phyloP scores from a whole-genome alignment of 1,140 invertebrate species.

The Cherax destructor region DNA sequence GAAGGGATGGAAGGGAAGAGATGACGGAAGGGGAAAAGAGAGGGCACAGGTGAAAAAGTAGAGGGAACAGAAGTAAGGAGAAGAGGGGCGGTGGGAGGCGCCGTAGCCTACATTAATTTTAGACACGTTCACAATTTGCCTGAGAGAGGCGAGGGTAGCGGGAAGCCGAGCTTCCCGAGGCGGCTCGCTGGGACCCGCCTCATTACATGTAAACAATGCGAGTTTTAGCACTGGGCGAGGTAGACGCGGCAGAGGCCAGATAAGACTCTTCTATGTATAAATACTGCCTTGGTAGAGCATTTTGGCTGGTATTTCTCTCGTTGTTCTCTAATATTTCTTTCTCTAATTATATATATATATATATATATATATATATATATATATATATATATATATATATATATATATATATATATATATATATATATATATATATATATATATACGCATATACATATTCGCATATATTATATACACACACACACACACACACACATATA shows the following conservation, averaged over 20 bases:
- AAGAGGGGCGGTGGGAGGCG: neutral
- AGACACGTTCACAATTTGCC: constrained; percentile 5
- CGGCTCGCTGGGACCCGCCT: neutral
- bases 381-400: too few relatives aligned
- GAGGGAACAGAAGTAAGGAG: neutral
- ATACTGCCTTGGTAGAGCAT: too few relatives aligned
- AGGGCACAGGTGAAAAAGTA: neutral
- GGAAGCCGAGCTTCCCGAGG: neutral
- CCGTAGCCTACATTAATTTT: neutral
- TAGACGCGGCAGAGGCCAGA: neutral
- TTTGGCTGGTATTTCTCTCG: too few relatives aligned
- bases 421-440: too few relatives aligned
- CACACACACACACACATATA: too few relatives aligned
- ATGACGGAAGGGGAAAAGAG: neutral
- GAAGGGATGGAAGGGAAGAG: neutral
- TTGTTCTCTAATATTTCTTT: too few relatives aligned
- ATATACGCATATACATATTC: too few relatives aligned
- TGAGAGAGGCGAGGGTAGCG: neutral
- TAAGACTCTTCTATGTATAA: neutral
- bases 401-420: too few relatives aligned
- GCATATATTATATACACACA: too few relatives aligned
- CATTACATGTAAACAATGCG: neutral
- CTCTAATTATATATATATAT: neutral
- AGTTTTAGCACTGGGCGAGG: neutral
- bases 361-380: too few relatives aligned